Evolutionary conservation across 1,140 invertebrate genomes (phyloP), one percentile per base, ranked within the genome.

Genomic region (Drosophila azteca): DNA sequence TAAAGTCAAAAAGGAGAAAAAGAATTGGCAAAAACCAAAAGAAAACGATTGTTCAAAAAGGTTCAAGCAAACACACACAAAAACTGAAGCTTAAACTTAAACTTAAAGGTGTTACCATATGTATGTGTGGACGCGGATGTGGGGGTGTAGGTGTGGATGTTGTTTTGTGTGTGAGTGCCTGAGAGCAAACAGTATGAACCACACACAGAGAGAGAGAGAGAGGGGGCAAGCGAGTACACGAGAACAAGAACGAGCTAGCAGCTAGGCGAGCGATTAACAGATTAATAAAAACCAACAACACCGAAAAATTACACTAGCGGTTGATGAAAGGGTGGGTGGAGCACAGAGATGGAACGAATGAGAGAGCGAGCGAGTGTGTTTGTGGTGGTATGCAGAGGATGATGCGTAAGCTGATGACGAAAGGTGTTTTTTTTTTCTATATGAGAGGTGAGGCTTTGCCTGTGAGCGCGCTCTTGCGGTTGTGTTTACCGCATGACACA

Each of bases 271-370:
- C 77, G 81, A 85, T 76, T 85, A 85, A 79, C 67, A 35, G 63
- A 62, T 67, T 81, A 73, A 77, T 62, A 76, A 51, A 79, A 79
- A 57, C 77, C 77, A 76, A 85, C 80, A 80, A 85, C 80, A 84
- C 78, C 81, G 68, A 62, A 68, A 73, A 85, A 62, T 55, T 72
- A 77, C 63, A 62, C 74, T 64, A 77, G 77, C 61, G 41, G 49
- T 60, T 41, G 31, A 71, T 74, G 71, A 43, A 53, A 52, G 68
- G 62, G 72, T 62, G 57, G 39, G 62, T 79, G 70, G 59, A 39
- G 26, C 13, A 46, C 46, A 43, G 17, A 13, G 11, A 57, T 55
- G 58, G 41, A 66, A 48, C 17, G 29, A 46, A 46, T 41, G 43
- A 62, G 60, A 60, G 26, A 46, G 46, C 35, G 75, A 76, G 41